Evolutionary conservation across 1,140 invertebrate genomes (phyloP), one percentile per base, ranked within the genome.

Genomic region (Euglossa dilemma): DNA sequence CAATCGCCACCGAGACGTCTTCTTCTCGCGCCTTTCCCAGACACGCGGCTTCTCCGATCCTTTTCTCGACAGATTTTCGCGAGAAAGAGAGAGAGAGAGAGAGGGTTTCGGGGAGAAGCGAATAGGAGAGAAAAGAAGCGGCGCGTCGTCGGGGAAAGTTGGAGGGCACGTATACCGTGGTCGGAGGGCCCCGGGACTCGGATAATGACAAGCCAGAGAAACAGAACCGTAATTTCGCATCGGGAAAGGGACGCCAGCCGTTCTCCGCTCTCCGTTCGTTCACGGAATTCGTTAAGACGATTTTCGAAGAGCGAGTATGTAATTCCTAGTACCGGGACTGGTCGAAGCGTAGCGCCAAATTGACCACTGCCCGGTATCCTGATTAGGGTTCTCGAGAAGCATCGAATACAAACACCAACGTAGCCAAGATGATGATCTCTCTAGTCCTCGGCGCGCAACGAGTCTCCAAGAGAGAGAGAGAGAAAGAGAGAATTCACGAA

Each of bases 141-240:
- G 43, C 66, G 56, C 54, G 54, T 61, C 52, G n/a, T 1, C 20
- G 25, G 28, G 69, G 57, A 73, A 80, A 74, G 70, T 74, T 59
- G 23, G 36, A 64, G 52, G 54, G 28, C 47, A 36, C 36, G 67
- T 54, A 54, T 25, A 56, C 28, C 25, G 7, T 9, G 43, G 43
- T 52, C 45, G 71, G 12, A 50, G 28, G 36, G 63, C 75, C 83
- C 47, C 54, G 28, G 36, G 61, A 47, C 45, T 57, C 57, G 66
- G 79, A 80, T 85, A 85, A 85, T 85, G 79, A 85, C 83, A 85
- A 85, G 79, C 47, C 64, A 54, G 47, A 45, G 79, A 36, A 75
- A 74, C 70, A 61, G 71, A 84, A 52, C 83, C 59, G 71, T 85
- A 85, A 85, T 85, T 85, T 87, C 66, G 28, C 73, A 63, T 73